Percentiles rank a stretch among this genome's conserved stretches.
phyloP scores from a whole-genome alignment of 1,140 invertebrate species.

The Metopolophium dirhodum region DNA sequence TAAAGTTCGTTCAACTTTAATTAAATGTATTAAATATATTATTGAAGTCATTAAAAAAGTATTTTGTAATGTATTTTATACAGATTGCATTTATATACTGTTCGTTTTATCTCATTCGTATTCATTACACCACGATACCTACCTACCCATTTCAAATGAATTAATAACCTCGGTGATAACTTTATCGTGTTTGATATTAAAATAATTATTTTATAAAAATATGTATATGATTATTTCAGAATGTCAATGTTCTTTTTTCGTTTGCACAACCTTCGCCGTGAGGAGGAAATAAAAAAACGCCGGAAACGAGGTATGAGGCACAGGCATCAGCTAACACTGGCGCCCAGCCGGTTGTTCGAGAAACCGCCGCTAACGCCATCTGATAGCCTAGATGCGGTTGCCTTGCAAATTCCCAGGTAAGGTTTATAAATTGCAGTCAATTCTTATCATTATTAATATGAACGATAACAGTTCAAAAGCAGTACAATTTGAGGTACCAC shows the following conservation, averaged over 20 bases:
- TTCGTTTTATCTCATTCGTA: not conserved
- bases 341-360: slow-evolving; percentile 82
- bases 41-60: not conserved
- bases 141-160: not conserved
- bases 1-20: not conserved
- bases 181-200: not conserved
- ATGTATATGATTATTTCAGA: slow-evolving; percentile 34
- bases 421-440: not conserved
- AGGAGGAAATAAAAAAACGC: slow-evolving; percentile 74
- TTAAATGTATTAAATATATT: not conserved
- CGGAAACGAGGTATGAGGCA: slow-evolving; percentile 67
- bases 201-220: not conserved
- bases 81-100: not conserved
- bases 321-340: slow-evolving; percentile 67
- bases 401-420: slow-evolving; percentile 89
- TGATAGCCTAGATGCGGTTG: slow-evolving; percentile 89
- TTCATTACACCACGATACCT: not conserved
- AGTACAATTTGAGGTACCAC: not conserved
- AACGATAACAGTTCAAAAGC: not conserved
- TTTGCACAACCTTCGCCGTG: slow-evolving; percentile 84
- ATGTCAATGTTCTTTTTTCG: slow-evolving; percentile 95
- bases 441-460: not conserved
- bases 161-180: not conserved
- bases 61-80: not conserved
- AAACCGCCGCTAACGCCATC: slow-evolving; percentile 80